Evolutionary conservation across 2,888 invertebrate species (phyloP), one percentile per base, ranked within the genome.

Genomic region (Dicroscelio sp.): DNA sequence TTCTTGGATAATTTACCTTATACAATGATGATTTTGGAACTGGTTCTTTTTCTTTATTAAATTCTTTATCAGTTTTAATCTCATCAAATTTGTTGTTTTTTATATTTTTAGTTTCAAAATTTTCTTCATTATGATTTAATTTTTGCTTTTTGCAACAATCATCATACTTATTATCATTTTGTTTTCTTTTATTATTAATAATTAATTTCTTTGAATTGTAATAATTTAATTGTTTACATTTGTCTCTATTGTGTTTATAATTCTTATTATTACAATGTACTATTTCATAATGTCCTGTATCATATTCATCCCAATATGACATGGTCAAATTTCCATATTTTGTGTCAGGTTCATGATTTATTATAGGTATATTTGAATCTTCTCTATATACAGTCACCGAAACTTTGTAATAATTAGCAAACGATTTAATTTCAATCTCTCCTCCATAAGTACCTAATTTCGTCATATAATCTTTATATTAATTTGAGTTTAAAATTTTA

Each of bases 341-440:
- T 27, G 27, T 2, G n/a, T 71, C 48, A 10, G 71, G 23, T 43
- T 23, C 27, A 27, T 23, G 6, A 60, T 25, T 60, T 27, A 27
- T 48, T 71, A 17, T 1, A 43, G 20, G 38, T 67, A 27, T 20
- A 38, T 27, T 71, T 27, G 33, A 17, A 67, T 67, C 38, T 20
- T 38, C 8, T 38, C 5, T 20, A 38, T 67, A 48, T 17, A 71
- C 30, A 43, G 25, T 33, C 14, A 71, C 71, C 14, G n/a, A 48
- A 17, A 73, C 55, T 52, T 73, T 73, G 31, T 73, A 73, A 31
- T n/a, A 25, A 52, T 73, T 31, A n/a, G 38, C 48, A 73, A 73
- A 73, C 20, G 73, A 73, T 52, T 73, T 52, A n/a, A 73, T 73
- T 52, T 73, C 73, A n/a, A 8, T n/a, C 1, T 73, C n/a, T 31